Evolutionary conservation across 2,888 invertebrate species (phyloP), one percentile per base, ranked within the genome.

Genomic region (Notocelia uddmanniana): DNA sequence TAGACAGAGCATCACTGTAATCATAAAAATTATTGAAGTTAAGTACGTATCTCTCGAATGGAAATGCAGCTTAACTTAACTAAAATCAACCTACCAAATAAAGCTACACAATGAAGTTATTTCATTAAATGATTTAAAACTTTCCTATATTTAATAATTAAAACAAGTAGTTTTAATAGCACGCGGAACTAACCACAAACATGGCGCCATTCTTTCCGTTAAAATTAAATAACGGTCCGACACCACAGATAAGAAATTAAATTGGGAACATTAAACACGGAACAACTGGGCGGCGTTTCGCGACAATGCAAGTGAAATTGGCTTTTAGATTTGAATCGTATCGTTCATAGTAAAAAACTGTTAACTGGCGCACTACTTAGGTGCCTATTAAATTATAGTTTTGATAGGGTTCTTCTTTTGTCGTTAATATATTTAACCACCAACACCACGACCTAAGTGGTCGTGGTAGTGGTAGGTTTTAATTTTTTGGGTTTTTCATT

Each of bases 211-310:
- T 55, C 59, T 54, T 26, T 64, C 55, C 62, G 72, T 62, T 72
- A 55, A 68, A 72, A 72, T 72, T 72, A 68, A 72, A 72, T 72
- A 72, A 72, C 72, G 72, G 72, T 68, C 66, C 71, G 54, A 59
- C 71, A 48, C 59, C 60, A 72, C 72, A 68, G 72, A 72, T 72
- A 72, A 72, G 60, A 72, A 71, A 72, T 72, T 72, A 71, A 71
- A 71, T 70, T 70, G 64, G 58, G 34, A 52, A 69, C 69, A 64
- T 70, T 70, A 67, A 71, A 66, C 54, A 66, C 54, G 21, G 66
- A 66, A 62, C 68, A 59, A 69, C 66, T 70, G 70, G 71, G 59
- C 18, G 69, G 62, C 60, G 69, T 69, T 54, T 69, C 54, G 64
- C 59, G 66, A 71, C 71, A 71, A 67, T 71, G 54, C 71, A 31